Evolutionary conservation across 2,113 vertebrate genomes (phyloP).

Genomic region (Callocephalon fimbriatum): DNA sequence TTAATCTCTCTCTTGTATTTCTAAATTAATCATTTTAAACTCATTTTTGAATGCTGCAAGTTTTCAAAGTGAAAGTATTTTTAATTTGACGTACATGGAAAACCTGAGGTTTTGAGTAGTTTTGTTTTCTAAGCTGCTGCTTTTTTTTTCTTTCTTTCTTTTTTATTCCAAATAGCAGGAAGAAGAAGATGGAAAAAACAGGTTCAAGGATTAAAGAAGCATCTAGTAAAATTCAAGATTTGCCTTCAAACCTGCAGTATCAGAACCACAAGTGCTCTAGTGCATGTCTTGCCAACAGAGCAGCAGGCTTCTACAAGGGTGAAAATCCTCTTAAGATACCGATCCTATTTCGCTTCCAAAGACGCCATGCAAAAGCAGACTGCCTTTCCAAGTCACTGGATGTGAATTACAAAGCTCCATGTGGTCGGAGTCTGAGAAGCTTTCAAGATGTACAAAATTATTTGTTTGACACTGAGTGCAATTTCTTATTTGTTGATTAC

Average conservation of each 20-base stretch:
- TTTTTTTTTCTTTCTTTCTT: not conserved
- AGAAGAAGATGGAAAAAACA: not conserved
- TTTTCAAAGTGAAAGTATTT: not conserved
- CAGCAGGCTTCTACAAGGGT: conserved; percentile 67
- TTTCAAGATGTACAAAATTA: conserved; percentile 84
- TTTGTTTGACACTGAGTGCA: conserved; percentile 83
- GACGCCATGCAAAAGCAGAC: conserved; percentile 77
- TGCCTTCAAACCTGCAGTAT: conserved; percentile 24
- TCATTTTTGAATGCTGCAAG: not conserved
- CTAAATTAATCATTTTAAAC: not conserved
- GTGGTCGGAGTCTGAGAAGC: conserved; percentile 85
- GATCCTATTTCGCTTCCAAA: conserved; percentile 84
- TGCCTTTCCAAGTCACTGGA: conserved; percentile 63
- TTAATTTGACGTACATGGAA: not conserved
- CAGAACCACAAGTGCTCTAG: conserved; percentile 77
- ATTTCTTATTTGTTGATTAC: conserved; percentile 85
- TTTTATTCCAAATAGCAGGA: conserved; percentile 36
- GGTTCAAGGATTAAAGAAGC: conserved; percentile 1
- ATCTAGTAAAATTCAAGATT: not conserved
- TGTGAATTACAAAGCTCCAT: conserved; percentile 89
- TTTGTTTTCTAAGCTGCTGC: not conserved
- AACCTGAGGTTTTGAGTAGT: not conserved
- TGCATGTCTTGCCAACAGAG: conserved; percentile 76
- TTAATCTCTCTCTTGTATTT: not conserved
- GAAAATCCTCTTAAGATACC: conserved; percentile 90